phyloP scores from a whole-genome alignment of 2,113 vertebrate species.

The Galemys pyrenaicus region DNA sequence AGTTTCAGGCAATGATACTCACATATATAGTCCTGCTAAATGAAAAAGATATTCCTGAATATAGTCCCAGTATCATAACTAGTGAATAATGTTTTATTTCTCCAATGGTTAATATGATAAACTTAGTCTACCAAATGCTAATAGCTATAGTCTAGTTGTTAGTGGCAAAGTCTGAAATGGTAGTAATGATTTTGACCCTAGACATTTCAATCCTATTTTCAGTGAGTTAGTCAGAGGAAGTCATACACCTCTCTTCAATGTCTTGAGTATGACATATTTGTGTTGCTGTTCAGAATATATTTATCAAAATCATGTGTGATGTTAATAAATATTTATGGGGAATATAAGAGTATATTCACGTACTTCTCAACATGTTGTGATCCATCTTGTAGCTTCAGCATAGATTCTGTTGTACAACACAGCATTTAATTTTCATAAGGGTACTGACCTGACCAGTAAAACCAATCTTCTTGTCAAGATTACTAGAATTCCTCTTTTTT shows the following conservation, averaged over 20 bases:
- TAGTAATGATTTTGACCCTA: slow-evolving; percentile 47
- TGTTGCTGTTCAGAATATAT: slow-evolving; percentile 54
- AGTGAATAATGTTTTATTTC: slow-evolving; percentile 57
- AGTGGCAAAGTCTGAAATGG: slow-evolving; percentile 22
- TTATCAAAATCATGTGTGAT: slow-evolving; percentile 50
- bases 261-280: slow-evolving; percentile 46
- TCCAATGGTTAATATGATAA: slow-evolving; percentile 53
- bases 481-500: background rate
- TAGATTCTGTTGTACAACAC: slow-evolving; percentile 13
- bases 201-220: slow-evolving; percentile 39
- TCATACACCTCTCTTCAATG: background rate
- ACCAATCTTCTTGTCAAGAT: slow-evolving; percentile 53
- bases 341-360: slow-evolving; percentile 14
- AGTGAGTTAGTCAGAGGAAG: slow-evolving; percentile 42
- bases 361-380: slow-evolving; percentile 44
- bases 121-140: slow-evolving; percentile 51
- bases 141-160: slow-evolving; percentile 22
- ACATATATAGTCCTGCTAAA: slow-evolving; percentile 5
- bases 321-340: slow-evolving; percentile 72
- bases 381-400: slow-evolving; percentile 27
- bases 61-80: slow-evolving; percentile 21
- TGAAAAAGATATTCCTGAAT: slow-evolving; percentile 32
- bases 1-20: slow-evolving; percentile 28
- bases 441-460: slow-evolving; percentile 35
- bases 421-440: slow-evolving; percentile 59